Conservation (phyloP, 2,113 vertebrate species). For the Monopterus albus region DNA sequence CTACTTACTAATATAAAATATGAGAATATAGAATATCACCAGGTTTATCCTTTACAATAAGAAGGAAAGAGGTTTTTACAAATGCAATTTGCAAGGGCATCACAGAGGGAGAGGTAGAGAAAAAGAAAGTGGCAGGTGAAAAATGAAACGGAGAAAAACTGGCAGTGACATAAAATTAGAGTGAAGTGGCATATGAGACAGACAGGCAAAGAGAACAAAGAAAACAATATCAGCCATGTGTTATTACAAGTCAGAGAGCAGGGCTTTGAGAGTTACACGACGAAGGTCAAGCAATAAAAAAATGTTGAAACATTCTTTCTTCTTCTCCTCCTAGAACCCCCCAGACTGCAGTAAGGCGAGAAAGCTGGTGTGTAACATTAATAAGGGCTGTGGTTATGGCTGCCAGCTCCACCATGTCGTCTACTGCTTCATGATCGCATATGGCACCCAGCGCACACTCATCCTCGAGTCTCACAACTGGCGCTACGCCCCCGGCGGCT, state of each 20-base stretch:
- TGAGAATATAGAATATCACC: background rate
- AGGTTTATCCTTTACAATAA: constrained; percentile 2
- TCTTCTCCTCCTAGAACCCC: constrained; percentile 86
- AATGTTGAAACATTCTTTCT: constrained; percentile 42
- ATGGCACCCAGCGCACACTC: constrained; percentile 94
- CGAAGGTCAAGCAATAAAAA: constrained; percentile 69
- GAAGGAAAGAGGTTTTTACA: background rate
- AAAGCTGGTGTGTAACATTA: constrained; percentile 98
- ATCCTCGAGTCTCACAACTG: constrained; percentile 98
- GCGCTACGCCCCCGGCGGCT: constrained; percentile 95
- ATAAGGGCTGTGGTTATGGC: constrained; percentile 98
- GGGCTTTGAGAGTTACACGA: constrained; percentile 48
- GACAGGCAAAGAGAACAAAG: constrained; percentile 26
- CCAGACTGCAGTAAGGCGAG: constrained; percentile 96
- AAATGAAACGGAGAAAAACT: constrained; percentile 1
- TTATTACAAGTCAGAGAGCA: constrained; percentile 65
- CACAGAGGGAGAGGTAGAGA: background rate
- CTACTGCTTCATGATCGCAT: constrained; percentile 99
- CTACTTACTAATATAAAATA: too few relatives aligned
- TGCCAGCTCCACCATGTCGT: constrained; percentile 99
- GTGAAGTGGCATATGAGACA: constrained; percentile 9
- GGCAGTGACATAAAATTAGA: constrained; percentile 31
- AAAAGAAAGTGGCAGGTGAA: background rate
- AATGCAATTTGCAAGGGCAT: background rate
- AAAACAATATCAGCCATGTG: constrained; percentile 60